Percentiles rank a stretch among this genome's conserved stretches.
phyloP scores from a whole-genome alignment of 1,140 invertebrate species.

The Orussus abietinus region DNA sequence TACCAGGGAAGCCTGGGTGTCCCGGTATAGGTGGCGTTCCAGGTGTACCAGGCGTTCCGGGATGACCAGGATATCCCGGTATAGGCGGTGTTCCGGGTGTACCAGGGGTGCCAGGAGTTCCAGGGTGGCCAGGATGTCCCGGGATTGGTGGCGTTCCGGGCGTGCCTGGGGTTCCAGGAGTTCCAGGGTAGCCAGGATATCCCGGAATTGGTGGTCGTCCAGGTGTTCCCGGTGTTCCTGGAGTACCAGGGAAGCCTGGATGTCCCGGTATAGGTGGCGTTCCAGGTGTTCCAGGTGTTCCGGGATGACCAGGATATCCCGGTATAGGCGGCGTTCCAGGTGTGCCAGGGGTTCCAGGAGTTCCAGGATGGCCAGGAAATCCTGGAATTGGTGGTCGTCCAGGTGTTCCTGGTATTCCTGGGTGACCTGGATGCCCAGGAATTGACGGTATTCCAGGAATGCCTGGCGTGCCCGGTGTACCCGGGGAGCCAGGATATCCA shows the following conservation, averaged over 20 bases:
- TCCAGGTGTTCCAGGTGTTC: neutral
- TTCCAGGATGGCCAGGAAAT: conserved; percentile 23
- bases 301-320: conserved; percentile 37
- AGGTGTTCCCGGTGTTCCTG: conserved; percentile 27
- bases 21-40: conserved; percentile 15
- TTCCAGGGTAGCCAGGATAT: conserved; percentile 34
- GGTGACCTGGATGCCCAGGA: conserved; percentile 21
- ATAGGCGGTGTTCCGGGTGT: conserved; percentile 11
- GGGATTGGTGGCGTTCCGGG: neutral
- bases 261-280: neutral
- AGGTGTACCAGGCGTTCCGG: conserved; percentile 8
- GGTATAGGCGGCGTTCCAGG: conserved; percentile 28
- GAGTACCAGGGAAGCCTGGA: conserved; percentile 27
- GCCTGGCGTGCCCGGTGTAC: conserved; percentile 23
- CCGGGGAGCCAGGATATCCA: conserved; percentile 17
- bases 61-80: conserved; percentile 17
- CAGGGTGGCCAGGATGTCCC: conserved; percentile 14
- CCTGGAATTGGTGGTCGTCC: conserved; percentile 32
- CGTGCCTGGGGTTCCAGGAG: neutral
- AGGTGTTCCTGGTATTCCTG: conserved; percentile 26
- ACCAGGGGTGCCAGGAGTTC: conserved; percentile 17
- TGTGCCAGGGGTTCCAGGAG: conserved; percentile 26
- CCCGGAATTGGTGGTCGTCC: conserved; percentile 30
- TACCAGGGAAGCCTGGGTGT: conserved; percentile 5
- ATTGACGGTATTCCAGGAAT: conserved; percentile 35